Base-by-base conservation (phyloP, 1,140 invertebrate genomes). In the Drosophila lowei region DNA sequence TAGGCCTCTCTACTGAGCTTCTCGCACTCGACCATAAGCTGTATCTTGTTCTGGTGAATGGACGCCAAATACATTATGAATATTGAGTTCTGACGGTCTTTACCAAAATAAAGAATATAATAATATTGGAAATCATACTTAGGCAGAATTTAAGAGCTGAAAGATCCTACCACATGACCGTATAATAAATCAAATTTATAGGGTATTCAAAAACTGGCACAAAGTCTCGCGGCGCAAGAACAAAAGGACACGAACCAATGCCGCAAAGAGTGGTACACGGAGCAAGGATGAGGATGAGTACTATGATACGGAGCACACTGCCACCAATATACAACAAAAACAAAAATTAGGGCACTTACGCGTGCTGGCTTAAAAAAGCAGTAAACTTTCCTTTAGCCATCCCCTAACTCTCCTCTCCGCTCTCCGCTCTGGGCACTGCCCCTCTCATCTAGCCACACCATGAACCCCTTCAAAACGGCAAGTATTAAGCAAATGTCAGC, bases 401-500 rank as follows among this genome's bases (percentile, higher is more conserved):
- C 23, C 18, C 1, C 34, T 13, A 38, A 38, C 11, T 9, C 11
- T 38, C 34, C 11, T 25, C 23, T 25, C 23, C 23, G 4, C 5
- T 11, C 34, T 38, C 34, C 11, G 11, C 34, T 38, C 11, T 34
- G 8, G 7, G 30, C 30, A 25, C 30, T 34, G 4, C 6, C 30
- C 21, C 50, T 18, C 9, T 18, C 11, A 4, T 11, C 56, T 6
- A 21, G 9, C 41, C 50, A 6, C 56, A 13, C 43, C 34, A 46
- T 41, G 21, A 13, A 43, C 38, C 70, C 49, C 70, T 52, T 58
- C 48, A 64, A 54, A 74, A 64, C 60, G 59, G 67, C 73, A 85
- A 80, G 81, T 80, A 73, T 80, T 85, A 85, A 85, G 80, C 80
- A 85, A 85, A 84, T 84, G 80, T 84, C 80, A 84, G 80, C 59